Conservation (phyloP, 2,113 vertebrate species). For the Probosciger aterrimus region DNA sequence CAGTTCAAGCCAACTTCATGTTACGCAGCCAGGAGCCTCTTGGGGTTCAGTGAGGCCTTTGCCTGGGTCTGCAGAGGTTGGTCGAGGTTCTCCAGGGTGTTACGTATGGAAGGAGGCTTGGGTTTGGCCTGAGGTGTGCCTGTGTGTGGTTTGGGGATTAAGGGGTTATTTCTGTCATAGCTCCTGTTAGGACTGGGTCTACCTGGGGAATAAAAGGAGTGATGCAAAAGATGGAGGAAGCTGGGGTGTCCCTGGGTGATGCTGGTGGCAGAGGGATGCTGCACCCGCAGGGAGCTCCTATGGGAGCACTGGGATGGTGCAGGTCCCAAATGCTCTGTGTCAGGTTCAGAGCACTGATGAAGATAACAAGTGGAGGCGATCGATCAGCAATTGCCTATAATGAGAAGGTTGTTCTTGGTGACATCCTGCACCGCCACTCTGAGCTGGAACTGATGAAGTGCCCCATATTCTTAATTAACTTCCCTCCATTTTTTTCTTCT, state of each 20-base stretch:
- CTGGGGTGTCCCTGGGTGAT: accelerated
- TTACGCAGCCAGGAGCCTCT: not conserved
- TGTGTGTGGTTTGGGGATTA: accelerated
- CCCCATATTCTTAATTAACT: not conserved
- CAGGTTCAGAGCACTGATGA: not conserved
- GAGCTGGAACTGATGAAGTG: not conserved
- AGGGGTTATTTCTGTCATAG: accelerated
- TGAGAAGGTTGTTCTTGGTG: not conserved
- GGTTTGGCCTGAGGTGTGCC: not conserved
- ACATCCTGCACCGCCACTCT: not conserved
- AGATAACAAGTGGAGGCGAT: not conserved
- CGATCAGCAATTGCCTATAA: not conserved
- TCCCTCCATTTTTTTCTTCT: not conserved
- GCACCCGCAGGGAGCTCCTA: accelerated
- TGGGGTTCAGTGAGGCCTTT: not conserved
- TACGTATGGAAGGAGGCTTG: not conserved
- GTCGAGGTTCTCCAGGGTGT: not conserved
- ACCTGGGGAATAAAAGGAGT: not conserved
- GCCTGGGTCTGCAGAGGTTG: not conserved
- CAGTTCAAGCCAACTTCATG: not conserved
- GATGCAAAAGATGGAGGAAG: accelerated
- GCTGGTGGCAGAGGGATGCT: not conserved
- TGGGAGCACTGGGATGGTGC: not conserved
- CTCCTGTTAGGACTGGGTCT: accelerated
- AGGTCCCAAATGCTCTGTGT: not conserved